Evolutionary conservation across 2,113 vertebrate genomes (phyloP).

Genomic region (Tretioscincus oriximinensis): DNA sequence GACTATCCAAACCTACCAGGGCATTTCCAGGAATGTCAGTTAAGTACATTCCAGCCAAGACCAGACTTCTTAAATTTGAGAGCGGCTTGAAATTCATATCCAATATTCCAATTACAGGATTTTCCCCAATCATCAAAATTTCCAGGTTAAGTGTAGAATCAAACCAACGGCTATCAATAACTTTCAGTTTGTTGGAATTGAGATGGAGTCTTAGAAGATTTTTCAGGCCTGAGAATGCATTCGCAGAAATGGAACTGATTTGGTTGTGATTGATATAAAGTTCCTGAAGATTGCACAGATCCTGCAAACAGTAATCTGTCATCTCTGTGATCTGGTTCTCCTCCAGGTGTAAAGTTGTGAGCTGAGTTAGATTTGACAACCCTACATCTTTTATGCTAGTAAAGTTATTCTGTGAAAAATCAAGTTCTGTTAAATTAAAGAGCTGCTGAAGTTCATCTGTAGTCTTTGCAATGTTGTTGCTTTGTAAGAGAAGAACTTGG

Average conservation of each 20-base stretch:
- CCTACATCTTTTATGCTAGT: constrained; percentile 90
- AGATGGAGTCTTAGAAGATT: constrained; percentile 93
- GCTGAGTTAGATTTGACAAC: constrained; percentile 89
- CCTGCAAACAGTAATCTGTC: constrained; percentile 91
- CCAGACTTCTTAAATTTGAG: constrained; percentile 88
- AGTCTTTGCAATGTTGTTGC: constrained; percentile 93
- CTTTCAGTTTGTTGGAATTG: constrained; percentile 91
- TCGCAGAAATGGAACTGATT: constrained; percentile 90
- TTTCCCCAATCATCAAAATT: constrained; percentile 98
- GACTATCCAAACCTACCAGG: constrained; percentile 93
- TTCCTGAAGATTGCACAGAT: constrained; percentile 92
- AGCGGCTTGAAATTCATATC: constrained; percentile 96
- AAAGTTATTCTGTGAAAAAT: constrained; percentile 98
- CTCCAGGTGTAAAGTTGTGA: constrained; percentile 94
- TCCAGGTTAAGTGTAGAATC: constrained; percentile 93
- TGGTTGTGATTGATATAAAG: constrained; percentile 99
- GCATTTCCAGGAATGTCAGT: constrained; percentile 93
- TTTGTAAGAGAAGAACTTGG: constrained; percentile 95
- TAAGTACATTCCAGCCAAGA: constrained; percentile 97
- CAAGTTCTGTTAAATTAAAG: constrained; percentile 93
- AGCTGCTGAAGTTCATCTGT: constrained; percentile 91
- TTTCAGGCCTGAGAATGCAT: constrained; percentile 88
- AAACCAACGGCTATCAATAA: constrained; percentile 95
- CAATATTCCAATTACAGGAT: constrained; percentile 91
- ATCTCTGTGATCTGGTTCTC: constrained; percentile 95